These are phyloP conservation scores for Papilio gigon DNA, from an alignment of 2,888 invertebrate species.

Conservation along the genomic window DNA sequence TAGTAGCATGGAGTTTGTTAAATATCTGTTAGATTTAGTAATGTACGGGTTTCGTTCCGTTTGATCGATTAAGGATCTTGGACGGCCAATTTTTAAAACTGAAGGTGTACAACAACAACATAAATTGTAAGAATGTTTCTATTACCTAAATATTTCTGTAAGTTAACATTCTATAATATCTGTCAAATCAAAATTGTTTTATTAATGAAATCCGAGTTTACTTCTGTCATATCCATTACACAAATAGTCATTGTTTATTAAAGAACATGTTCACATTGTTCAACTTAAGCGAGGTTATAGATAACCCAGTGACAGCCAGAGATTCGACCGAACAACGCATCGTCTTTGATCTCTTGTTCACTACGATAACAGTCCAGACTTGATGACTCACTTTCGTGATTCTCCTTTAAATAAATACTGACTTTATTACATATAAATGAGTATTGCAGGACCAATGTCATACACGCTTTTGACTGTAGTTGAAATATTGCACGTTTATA, in stretches of 20 bases:
- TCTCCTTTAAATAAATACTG: not conserved
- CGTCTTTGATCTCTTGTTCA: constrained; percentile 30
- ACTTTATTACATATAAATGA: too few relatives aligned
- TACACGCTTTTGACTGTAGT: not conserved
- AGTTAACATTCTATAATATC: too few relatives aligned
- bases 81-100: too few relatives aligned
- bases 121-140: too few relatives aligned
- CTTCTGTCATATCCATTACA: constrained; percentile 1
- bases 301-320: not conserved
- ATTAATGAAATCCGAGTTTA: not conserved
- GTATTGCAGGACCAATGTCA: not conserved
- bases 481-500: not conserved
- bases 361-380: not conserved
- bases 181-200: not conserved
- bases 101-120: too few relatives aligned
- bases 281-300: not conserved
- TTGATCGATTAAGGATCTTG: too few relatives aligned
- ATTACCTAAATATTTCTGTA: too few relatives aligned
- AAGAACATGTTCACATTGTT: not conserved
- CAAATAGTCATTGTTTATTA: not conserved
- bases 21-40: too few relatives aligned
- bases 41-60: too few relatives aligned
- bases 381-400: not conserved
- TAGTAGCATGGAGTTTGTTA: too few relatives aligned
- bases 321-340: constrained; percentile 17